phyloP scores from a whole-genome alignment of 2,888 invertebrate genomes.

The Macrophya alboannulata region DNA sequence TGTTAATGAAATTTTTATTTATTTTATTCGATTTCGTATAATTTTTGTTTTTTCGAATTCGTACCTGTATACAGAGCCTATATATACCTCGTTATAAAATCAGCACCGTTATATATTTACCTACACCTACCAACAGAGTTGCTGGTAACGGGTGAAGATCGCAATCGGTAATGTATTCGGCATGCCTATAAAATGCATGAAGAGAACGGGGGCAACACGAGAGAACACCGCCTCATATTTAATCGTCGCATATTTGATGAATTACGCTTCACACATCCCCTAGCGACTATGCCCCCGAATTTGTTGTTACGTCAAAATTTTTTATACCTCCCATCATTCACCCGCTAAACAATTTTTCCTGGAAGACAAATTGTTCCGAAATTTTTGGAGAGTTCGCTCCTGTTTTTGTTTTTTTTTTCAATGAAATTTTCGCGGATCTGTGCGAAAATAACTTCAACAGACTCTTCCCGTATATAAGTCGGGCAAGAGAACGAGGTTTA shows the following conservation, averaged over 20 bases:
- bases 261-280: not conserved
- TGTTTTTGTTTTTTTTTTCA: not conserved
- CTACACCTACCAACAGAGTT: not conserved
- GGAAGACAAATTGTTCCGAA: not conserved
- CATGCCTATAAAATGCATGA: slow-evolving; percentile 11
- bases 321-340: not conserved
- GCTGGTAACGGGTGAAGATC: not conserved
- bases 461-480: not conserved
- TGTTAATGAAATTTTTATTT: slow-evolving; percentile 13
- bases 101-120: not conserved
- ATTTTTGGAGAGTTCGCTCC: not conserved
- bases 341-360: not conserved
- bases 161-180: slow-evolving; percentile 30
- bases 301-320: slow-evolving; percentile 19
- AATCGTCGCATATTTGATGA: slow-evolving; percentile 15
- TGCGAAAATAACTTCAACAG: not conserved
- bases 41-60: not conserved
- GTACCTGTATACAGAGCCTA: not conserved
- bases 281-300: not conserved
- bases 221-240: not conserved
- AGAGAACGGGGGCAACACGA: not conserved
- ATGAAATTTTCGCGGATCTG: not conserved
- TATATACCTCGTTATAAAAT: not conserved
- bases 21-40: not conserved
- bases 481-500: not conserved